A percentile compares a stretch with the other conserved stretches of the same genome.
These are phyloP conservation scores for Linnaemya tessellans DNA, from an alignment of 2,888 invertebrate genomes.

Conservation along the genomic window DNA sequence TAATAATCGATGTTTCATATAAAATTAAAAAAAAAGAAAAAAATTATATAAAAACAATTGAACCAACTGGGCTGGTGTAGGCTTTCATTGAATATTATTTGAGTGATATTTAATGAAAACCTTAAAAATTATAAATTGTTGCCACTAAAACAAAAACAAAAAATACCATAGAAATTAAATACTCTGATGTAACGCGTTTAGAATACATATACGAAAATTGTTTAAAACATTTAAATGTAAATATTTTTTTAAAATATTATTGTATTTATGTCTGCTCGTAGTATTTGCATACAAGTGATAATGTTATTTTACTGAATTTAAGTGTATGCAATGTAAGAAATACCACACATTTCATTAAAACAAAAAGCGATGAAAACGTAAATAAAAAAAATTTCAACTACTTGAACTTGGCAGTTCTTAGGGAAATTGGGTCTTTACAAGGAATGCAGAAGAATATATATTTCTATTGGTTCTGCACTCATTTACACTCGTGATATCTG, in stretches of 20 bases:
- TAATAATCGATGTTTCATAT: conserved; percentile 42
- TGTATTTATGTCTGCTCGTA: conserved; percentile 25
- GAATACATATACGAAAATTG: conserved; percentile 28
- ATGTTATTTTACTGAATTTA: conserved; percentile 48
- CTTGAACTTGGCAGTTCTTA: background rate
- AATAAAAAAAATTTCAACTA: conserved; percentile 21
- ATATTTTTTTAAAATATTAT: conserved; percentile 43
- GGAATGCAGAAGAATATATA: no score
- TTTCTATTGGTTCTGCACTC: no score
- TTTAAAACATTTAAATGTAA: conserved; percentile 38
- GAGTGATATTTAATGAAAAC: conserved; percentile 72
- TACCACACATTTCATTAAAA: conserved; percentile 28
- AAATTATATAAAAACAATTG: conserved; percentile 35
- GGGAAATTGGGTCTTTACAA: no score
- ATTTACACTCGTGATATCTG: no score
- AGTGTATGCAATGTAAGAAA: conserved; percentile 32
- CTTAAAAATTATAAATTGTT: conserved; percentile 52
- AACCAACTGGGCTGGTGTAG: conserved; percentile 79
- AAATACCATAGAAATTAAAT: background rate
- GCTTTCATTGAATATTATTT: conserved; percentile 74
- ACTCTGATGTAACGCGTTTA: conserved; percentile 12
- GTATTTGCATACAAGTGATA: conserved; percentile 47
- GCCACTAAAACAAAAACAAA: conserved; percentile 1
- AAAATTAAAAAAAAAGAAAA: conserved; percentile 4
- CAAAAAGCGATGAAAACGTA: conserved; percentile 19